phyloP scores from a whole-genome alignment of 2,113 vertebrate species.

The Oostethus manadensis region DNA sequence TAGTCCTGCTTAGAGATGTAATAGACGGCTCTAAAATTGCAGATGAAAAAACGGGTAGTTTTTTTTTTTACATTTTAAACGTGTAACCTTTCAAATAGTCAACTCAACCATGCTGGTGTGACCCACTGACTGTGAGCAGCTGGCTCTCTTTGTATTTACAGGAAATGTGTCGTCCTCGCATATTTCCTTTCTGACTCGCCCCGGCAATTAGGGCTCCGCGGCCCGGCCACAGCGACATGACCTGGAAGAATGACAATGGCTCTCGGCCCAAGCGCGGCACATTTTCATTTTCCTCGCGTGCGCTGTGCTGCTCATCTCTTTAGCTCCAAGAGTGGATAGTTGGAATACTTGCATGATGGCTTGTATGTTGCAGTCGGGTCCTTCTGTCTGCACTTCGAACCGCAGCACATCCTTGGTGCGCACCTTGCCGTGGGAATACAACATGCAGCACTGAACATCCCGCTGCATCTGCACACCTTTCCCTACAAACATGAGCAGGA shows the following conservation, averaged over 20 bases:
- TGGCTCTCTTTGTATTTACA: constrained; percentile 54
- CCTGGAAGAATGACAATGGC: constrained; percentile 66
- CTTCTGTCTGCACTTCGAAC: constrained; percentile 77
- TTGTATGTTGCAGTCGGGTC: constrained; percentile 79
- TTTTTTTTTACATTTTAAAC: too few species aligned
- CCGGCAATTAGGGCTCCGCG: constrained; percentile 56
- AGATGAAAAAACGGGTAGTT: too few species aligned
- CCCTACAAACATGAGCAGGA: constrained; percentile 41
- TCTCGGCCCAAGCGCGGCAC: constrained; percentile 56
- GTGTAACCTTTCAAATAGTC: too few species aligned
- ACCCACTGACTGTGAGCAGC: constrained; percentile 50
- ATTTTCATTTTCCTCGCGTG: constrained; percentile 68
- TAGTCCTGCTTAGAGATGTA: neutral
- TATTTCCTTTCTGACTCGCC: constrained; percentile 64
- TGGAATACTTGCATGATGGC: constrained; percentile 80
- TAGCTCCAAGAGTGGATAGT: constrained; percentile 62
- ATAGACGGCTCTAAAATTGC: neutral
- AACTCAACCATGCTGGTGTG: constrained; percentile 41
- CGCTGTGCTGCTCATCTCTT: constrained; percentile 49
- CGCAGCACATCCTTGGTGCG: constrained; percentile 76
- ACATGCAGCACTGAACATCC: constrained; percentile 78
- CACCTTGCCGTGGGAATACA: constrained; percentile 76
- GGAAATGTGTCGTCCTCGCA: constrained; percentile 60
- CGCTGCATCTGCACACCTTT: constrained; percentile 78
- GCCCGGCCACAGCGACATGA: constrained; percentile 64